These are phyloP conservation scores for Bungarus multicinctus DNA, from an alignment of 2,113 vertebrate genomes.

Conservation along the genomic window DNA sequence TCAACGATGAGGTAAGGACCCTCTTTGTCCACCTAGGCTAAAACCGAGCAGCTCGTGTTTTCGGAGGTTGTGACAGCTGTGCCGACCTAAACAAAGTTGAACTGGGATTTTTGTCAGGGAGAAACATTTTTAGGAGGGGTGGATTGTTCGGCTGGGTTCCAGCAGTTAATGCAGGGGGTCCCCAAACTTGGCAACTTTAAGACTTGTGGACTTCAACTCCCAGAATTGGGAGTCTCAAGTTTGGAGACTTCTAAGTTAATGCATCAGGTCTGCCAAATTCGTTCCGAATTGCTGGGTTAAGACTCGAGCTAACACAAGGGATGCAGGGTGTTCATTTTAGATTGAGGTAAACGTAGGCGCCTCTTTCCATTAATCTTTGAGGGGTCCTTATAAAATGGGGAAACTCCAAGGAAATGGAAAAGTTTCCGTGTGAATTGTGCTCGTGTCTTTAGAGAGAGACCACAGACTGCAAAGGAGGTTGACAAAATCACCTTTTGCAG, in stretches of 20 bases:
- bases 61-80: too few relatives aligned
- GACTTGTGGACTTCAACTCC: too few relatives aligned
- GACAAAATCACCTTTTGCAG: neutral
- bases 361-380: neutral
- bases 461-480: neutral
- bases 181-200: too few relatives aligned
- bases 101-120: neutral
- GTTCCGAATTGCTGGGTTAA: neutral
- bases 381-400: neutral
- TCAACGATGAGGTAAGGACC: slow-evolving; percentile 91
- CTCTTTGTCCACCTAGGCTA: neutral
- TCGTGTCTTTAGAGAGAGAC: neutral
- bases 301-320: neutral
- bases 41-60: neutral
- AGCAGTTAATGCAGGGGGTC: too few relatives aligned
- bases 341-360: neutral
- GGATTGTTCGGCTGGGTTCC: neutral
- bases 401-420: neutral
- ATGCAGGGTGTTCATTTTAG: neutral
- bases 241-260: too few relatives aligned
- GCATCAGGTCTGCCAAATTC: neutral
- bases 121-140: too few relatives aligned
- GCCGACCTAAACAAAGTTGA: too few relatives aligned
- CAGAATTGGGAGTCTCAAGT: too few relatives aligned
- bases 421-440: neutral